Base-by-base conservation (phyloP, 2,797 vertebrate genomes). In the Rachycentron canadum region DNA sequence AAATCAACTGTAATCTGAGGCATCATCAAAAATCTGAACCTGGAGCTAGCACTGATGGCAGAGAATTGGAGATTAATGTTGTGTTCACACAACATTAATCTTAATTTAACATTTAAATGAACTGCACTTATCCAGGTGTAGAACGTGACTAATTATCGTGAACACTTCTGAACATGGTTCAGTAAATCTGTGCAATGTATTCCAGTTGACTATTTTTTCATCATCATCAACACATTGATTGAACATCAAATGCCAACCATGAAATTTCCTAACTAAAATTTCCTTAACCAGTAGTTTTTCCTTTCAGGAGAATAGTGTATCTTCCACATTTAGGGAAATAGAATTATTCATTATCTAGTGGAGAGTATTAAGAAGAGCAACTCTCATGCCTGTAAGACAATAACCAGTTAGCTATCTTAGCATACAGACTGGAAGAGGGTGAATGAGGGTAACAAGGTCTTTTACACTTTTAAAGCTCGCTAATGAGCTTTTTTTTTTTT, bases 71-170 rank as follows among this genome's bases (percentile, higher is more conserved):
- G 50, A 70, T 70, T 56, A 67, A 64, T 53, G 50, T 74, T 64
- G 43, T 60, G 43, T 73, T 53, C 40, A 26, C 45, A 34, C 25
- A 23, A 38, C 65, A 53, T 47, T 72, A 14, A 25, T 19, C 43
- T 53, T 63, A 34, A 49, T 72, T 57, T 43, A 25, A 56, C 57
- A 75, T 79, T 71, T 59, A 70, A 76, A 84, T 49, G 30, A 74
- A 23, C 64, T 30, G 23, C 34, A 65, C 19, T 14, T 1, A 41
- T 55, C 19, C 41, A 63, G 55, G 41, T 61, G 21, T 28, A 25
- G 26, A 25, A 65, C 16, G n/a, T 52, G 1, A 43, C 36, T 12
- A 28, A 7, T 17, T 9, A 32, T 3, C 13, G 4, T 19, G 34
- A 32, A 10, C 1, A n/a, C 58, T 55, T 55, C n/a, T 57, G 9